Evolutionary conservation across 2,113 vertebrate genomes (phyloP).

Genomic region (Cygnus buccinator): DNA sequence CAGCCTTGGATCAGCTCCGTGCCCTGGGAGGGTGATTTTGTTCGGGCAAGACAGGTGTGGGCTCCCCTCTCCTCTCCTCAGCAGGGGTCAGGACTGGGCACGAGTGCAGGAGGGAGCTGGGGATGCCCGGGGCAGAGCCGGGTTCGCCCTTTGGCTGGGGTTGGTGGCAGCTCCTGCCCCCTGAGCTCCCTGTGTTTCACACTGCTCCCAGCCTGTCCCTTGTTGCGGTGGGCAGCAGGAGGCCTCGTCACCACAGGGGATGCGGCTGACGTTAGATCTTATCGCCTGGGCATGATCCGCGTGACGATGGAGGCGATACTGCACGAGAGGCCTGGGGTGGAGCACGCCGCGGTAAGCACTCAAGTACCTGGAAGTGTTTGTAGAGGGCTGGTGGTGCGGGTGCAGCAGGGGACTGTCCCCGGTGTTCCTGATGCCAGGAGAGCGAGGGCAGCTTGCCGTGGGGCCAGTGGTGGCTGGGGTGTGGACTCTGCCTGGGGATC

Average conservation of each 20-base stretch:
- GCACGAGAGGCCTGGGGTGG: not conserved
- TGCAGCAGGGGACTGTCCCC: not conserved
- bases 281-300: not conserved
- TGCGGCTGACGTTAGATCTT: not conserved
- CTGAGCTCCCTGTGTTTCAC: not conserved
- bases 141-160: not conserved
- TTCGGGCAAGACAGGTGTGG: not conserved
- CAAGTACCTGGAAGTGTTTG: not conserved
- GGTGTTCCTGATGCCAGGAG: accelerated
- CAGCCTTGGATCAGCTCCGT: not conserved
- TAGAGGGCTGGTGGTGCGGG: not conserved
- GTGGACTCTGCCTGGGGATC: not conserved
- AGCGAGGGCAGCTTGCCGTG: not conserved
- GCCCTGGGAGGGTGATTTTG: not conserved
- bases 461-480: accelerated
- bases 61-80: not conserved
- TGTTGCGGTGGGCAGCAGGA: not conserved
- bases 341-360: not conserved
- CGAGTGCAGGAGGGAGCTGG: accelerated
- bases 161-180: not conserved
- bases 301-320: not conserved
- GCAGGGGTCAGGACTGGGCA: not conserved
- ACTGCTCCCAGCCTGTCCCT: accelerated
- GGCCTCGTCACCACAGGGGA: not conserved
- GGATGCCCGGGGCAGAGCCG: not conserved